Evolutionary conservation across 2,888 invertebrate genomes (phyloP).

Genomic region (Tetragonula carbonaria): DNA sequence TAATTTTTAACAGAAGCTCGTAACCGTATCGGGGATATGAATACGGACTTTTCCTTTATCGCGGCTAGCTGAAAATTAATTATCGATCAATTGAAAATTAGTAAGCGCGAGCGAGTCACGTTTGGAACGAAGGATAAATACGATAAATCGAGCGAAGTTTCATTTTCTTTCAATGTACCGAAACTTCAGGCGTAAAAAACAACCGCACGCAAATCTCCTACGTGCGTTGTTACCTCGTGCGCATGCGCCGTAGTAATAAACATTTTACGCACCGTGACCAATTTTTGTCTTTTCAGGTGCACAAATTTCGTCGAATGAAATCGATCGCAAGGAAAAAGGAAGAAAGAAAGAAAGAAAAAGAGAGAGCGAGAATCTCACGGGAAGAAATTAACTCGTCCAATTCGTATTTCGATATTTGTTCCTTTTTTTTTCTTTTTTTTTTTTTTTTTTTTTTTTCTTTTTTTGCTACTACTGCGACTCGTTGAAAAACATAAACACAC

Average conservation of each 20-base stretch:
- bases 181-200: not conserved
- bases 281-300: not conserved
- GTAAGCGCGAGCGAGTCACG: not conserved
- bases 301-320: not conserved
- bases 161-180: not conserved
- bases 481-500: not conserved
- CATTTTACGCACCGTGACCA: conserved; percentile 10
- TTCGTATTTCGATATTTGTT: too few species aligned
- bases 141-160: not conserved
- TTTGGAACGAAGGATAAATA: not conserved
- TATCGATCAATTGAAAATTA: not conserved
- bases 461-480: not conserved
- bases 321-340: not conserved
- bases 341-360: not conserved
- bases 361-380: not conserved
- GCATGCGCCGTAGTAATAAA: conserved; percentile 22
- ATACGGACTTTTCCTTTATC: not conserved
- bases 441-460: not conserved
- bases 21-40: not conserved
- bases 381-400: not conserved
- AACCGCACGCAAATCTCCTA: conserved; percentile 1
- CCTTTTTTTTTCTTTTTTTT: not conserved
- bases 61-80: not conserved
- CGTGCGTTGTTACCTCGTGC: conserved; percentile 1
- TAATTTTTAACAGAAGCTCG: not conserved